Conservation (phyloP, 2,888 invertebrate species). For the Shargacucullia verbasci region DNA sequence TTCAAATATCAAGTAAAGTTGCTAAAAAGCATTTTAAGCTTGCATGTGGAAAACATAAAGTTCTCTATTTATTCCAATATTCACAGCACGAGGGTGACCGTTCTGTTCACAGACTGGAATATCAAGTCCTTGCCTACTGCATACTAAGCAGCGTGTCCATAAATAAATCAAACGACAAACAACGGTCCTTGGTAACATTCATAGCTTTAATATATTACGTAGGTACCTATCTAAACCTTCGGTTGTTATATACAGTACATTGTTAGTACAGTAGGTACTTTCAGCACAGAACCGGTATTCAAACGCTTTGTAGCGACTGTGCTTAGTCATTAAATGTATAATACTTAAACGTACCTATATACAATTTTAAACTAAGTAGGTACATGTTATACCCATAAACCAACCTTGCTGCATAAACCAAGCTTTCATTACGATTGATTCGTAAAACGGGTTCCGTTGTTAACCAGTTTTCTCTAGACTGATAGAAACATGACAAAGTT, state of each 20-base stretch:
- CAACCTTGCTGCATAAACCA: conserved; percentile 60
- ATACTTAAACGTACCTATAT: conserved; percentile 16
- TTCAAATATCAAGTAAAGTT: too few relatives aligned
- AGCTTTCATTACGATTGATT: conserved; percentile 63
- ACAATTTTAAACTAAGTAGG: conserved; percentile 14
- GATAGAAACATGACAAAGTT: conserved; percentile 62
- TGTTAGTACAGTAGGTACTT: background rate
- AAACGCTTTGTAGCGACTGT: conserved; percentile 1
- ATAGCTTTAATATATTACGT: conserved; percentile 20
- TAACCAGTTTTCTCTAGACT: conserved; percentile 63
- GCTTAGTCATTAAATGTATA: conserved; percentile 1
- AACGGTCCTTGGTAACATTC: conserved; percentile 51
- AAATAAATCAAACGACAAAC: conserved; percentile 52
- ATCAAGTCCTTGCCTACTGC: conserved; percentile 71
- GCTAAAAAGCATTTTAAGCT: too few relatives aligned
- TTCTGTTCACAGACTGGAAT: conserved; percentile 78
- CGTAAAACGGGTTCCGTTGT: conserved; percentile 60
- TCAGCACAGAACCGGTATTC: conserved; percentile 9
- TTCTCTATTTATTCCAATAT: conserved; percentile 59
- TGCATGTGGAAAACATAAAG: conserved; percentile 34
- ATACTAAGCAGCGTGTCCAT: conserved; percentile 67
- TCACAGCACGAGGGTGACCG: conserved; percentile 77
- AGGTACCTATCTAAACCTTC: conserved; percentile 13
- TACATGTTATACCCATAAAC: conserved; percentile 36
- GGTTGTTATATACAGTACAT: background rate